Conservation (phyloP, 1,140 invertebrate genomes). For the Meloidogyne exigua region DNA sequence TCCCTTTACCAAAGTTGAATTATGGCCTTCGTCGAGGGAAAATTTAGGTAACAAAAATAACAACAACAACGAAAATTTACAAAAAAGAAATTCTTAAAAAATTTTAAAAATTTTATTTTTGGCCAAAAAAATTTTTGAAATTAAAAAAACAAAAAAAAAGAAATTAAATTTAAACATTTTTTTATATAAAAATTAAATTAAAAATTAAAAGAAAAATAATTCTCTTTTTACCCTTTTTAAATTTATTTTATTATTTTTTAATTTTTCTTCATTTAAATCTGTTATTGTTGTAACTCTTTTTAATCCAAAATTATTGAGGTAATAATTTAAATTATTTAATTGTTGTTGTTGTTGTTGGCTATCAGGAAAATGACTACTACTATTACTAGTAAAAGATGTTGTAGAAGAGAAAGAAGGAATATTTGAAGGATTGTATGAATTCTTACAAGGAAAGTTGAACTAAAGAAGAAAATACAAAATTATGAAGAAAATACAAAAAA, state of each 20-base stretch:
- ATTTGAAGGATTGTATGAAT: background rate
- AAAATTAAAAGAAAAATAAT: background rate
- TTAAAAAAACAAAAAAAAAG: background rate
- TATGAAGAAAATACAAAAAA: background rate
- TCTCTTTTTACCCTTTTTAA: constrained; percentile 5
- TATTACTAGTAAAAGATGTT: background rate
- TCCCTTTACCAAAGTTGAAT: background rate
- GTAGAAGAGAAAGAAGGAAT: background rate
- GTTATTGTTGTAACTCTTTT: background rate
- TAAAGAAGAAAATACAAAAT: background rate
- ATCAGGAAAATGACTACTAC: background rate
- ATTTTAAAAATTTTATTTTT: background rate
- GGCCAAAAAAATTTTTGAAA: background rate
- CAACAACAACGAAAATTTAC: background rate
- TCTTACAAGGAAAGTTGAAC: background rate
- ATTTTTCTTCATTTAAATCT: background rate
- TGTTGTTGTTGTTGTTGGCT: background rate
- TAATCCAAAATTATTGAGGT: background rate
- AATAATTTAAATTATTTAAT: background rate
- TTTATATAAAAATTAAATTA: background rate
- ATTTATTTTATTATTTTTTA: background rate
- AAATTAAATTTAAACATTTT: too few relatives aligned
- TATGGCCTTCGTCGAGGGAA: background rate
- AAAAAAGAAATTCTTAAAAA: background rate
- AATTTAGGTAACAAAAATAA: too few relatives aligned